A percentile compares a stretch with the other conserved stretches of the same genome.
Evolutionary conservation across 2,797 vertebrate genomes (phyloP).

Genomic region (Esox lucius): DNA sequence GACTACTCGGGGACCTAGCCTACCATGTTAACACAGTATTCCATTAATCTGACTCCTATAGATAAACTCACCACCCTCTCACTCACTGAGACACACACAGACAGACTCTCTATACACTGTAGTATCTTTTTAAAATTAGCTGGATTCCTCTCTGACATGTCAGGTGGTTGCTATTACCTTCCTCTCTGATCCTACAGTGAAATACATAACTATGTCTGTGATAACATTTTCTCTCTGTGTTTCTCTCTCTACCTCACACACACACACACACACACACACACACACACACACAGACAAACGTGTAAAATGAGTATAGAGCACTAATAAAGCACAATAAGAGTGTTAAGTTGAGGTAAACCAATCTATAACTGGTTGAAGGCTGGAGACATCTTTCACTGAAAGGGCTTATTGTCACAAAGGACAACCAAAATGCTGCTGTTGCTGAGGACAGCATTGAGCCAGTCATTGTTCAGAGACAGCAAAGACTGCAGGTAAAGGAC

Average conservation of each 20-base stretch:
- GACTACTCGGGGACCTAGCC: constrained; percentile 28
- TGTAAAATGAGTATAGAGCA: background rate
- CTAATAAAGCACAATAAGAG: constrained; percentile 44
- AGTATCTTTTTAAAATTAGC: constrained; percentile 33
- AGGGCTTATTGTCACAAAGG: constrained; percentile 21
- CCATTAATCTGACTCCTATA: constrained; percentile 43
- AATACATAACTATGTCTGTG: constrained; percentile 6
- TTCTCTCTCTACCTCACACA: too few relatives aligned
- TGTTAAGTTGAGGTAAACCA: constrained; percentile 52
- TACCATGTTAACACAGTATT: constrained; percentile 44
- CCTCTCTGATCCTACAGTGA: constrained; percentile 25
- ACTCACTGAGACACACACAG: constrained; percentile 29
- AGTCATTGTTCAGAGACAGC: background rate
- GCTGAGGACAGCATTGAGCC: too few relatives aligned
- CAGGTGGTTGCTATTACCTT: constrained; percentile 53
- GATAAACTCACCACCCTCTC: constrained; percentile 34
- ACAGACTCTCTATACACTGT: too few relatives aligned
- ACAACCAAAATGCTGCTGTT: too few relatives aligned
- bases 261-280: too few relatives aligned
- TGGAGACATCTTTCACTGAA: constrained; percentile 6
- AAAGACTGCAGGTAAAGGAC: background rate
- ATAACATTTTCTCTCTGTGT: too few relatives aligned
- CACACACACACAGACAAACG: too few relatives aligned
- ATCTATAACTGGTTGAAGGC: constrained; percentile 56
- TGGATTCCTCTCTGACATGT: constrained; percentile 54